Evolutionary conservation across 2,797 vertebrate species (phyloP).

Genomic region (Sebastiscus albofasciatus): DNA sequence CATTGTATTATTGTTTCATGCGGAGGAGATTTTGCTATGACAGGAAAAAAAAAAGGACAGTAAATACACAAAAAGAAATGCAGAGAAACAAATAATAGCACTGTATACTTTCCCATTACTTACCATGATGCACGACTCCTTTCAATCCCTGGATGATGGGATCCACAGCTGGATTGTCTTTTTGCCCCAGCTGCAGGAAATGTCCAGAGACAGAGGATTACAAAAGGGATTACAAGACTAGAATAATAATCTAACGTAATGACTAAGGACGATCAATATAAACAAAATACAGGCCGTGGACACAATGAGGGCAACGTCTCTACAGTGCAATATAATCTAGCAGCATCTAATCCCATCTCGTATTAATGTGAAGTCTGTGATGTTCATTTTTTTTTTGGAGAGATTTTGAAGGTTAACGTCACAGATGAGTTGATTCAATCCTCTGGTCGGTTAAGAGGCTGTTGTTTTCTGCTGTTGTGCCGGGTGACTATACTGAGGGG

Average conservation of each 20-base stretch:
- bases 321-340: slow-evolving; percentile 11
- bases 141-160: slow-evolving; percentile 98
- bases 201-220: slow-evolving; percentile 66
- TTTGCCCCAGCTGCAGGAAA: slow-evolving; percentile 89
- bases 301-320: slow-evolving; percentile 13
- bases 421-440: neutral
- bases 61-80: neutral
- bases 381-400: neutral
- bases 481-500: too few relatives aligned
- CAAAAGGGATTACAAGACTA: slow-evolving; percentile 64
- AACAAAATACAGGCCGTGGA: slow-evolving; percentile 24
- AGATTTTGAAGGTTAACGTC: neutral
- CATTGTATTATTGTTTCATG: slow-evolving; percentile 24
- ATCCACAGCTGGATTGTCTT: slow-evolving; percentile 96
- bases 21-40: slow-evolving; percentile 31
- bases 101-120: slow-evolving; percentile 68
- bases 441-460: neutral
- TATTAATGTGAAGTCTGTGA: neutral
- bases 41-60: slow-evolving; percentile 7
- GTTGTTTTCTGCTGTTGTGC: neutral
- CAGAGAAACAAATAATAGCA: neutral
- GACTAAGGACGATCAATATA: slow-evolving; percentile 47
- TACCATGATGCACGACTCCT: slow-evolving; percentile 98
- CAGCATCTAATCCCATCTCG: neutral
- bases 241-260: slow-evolving; percentile 52